Conservation (phyloP, 2,113 vertebrate species). For the Melanerpes aurifrons region DNA sequence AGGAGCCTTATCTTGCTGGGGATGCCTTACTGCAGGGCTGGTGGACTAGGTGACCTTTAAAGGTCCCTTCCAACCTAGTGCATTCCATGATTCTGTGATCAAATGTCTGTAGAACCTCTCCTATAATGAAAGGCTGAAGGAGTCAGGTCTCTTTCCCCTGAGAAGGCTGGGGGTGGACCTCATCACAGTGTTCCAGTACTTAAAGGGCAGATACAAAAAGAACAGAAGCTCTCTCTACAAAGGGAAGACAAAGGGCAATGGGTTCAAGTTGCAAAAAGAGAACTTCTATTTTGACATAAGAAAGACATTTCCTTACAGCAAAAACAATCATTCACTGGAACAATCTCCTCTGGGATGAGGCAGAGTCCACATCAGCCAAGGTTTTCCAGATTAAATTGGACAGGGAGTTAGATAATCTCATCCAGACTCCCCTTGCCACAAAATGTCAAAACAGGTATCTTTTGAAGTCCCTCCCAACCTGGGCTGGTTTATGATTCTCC, state of each 20-base stretch:
- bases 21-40: too few relatives aligned
- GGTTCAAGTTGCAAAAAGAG: not conserved
- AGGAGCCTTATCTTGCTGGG: too few relatives aligned
- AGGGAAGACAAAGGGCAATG: not conserved
- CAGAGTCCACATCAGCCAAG: not conserved
- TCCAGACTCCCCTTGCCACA: not conserved
- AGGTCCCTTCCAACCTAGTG: too few relatives aligned
- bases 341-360: not conserved
- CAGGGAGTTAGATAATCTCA: not conserved
- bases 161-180: not conserved
- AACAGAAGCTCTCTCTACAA: not conserved
- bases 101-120: not conserved
- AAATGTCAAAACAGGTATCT: not conserved
- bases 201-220: not conserved
- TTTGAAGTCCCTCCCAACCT: not conserved
- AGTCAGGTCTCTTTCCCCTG: not conserved
- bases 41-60: too few relatives aligned
- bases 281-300: not conserved
- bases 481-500: not conserved
- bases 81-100: not conserved
- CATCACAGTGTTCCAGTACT: not conserved
- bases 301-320: not conserved
- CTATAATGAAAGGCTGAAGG: not conserved
- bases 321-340: not conserved
- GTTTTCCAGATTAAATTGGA: not conserved